phyloP scores from a whole-genome alignment of 2,113 vertebrate genomes.

The Catharus fuscescens region DNA sequence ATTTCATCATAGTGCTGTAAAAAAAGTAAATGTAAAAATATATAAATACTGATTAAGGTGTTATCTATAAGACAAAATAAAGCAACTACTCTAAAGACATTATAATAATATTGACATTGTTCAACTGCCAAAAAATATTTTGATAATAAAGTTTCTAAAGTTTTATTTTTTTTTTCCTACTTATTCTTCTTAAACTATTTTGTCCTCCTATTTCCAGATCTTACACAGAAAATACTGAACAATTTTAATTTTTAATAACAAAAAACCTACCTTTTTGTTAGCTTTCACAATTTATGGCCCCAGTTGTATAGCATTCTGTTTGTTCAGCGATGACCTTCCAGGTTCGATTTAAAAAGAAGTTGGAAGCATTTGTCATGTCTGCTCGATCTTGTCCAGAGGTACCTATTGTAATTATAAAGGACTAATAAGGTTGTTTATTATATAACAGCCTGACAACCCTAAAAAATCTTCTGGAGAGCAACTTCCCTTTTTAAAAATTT shows the following conservation, averaged over 20 bases:
- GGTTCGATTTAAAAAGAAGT: slow-evolving; percentile 78
- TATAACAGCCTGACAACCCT: slow-evolving; percentile 67
- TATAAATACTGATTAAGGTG: neutral
- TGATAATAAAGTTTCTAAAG: neutral
- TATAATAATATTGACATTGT: neutral
- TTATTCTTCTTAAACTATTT: neutral
- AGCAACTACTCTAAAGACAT: neutral
- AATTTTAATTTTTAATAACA: neutral
- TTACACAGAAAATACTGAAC: neutral
- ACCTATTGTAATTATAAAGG: slow-evolving; percentile 68
- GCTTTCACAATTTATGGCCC: slow-evolving; percentile 77
- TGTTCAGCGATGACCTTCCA: slow-evolving; percentile 76
- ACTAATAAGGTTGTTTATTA: slow-evolving; percentile 70
- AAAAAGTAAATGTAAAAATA: neutral
- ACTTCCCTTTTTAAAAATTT: neutral
- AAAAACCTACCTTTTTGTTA: slow-evolving; percentile 71
- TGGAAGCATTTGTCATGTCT: slow-evolving; percentile 81
- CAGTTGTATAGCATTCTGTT: slow-evolving; percentile 65
- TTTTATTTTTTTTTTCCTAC: neutral
- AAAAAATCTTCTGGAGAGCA: slow-evolving; percentile 29
- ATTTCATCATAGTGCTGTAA: neutral
- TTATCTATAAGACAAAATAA: neutral
- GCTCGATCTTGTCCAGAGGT: slow-evolving; percentile 71
- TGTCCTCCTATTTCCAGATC: neutral
- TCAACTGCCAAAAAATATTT: neutral